Percentiles rank a stretch among this genome's conserved stretches.
These are phyloP conservation scores for Oligia latruncula DNA, from an alignment of 2,888 invertebrate genomes.

Conservation along the genomic window DNA sequence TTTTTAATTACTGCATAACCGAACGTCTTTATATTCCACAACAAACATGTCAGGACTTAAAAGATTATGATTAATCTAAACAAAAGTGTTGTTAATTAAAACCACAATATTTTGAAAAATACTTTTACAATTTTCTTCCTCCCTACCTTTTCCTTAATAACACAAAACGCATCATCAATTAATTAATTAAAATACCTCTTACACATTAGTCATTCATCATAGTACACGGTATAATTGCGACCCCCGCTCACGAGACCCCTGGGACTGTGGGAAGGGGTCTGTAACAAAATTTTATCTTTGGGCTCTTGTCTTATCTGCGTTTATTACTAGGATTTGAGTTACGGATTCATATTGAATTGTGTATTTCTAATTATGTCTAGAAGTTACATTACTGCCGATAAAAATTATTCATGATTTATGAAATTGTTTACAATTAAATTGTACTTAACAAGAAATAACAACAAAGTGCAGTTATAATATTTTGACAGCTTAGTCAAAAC, in stretches of 20 bases:
- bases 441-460: background rate
- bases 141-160: conserved; percentile 14
- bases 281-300: conserved; percentile 72
- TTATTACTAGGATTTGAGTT: conserved; percentile 62
- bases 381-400: background rate
- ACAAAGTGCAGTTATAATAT: background rate
- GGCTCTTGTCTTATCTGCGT: conserved; percentile 64
- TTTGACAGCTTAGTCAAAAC: background rate
- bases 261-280: conserved; percentile 51
- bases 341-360: conserved; percentile 55
- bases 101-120: background rate
- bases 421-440: background rate
- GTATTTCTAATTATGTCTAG: conserved; percentile 11
- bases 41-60: background rate
- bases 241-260: conserved; percentile 60
- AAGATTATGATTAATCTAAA: conserved; percentile 33
- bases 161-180: conserved; percentile 62
- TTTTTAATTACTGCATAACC: background rate
- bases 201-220: conserved; percentile 63
- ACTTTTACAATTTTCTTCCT: background rate
- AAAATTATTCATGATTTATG: background rate
- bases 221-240: conserved; percentile 61
- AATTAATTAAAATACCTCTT: conserved; percentile 64
- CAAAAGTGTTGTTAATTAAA: conserved; percentile 4
- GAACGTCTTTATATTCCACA: background rate